These are phyloP conservation scores for Mimumesa dahlbomi DNA, from an alignment of 2,888 invertebrate species.

Conservation along the genomic window DNA sequence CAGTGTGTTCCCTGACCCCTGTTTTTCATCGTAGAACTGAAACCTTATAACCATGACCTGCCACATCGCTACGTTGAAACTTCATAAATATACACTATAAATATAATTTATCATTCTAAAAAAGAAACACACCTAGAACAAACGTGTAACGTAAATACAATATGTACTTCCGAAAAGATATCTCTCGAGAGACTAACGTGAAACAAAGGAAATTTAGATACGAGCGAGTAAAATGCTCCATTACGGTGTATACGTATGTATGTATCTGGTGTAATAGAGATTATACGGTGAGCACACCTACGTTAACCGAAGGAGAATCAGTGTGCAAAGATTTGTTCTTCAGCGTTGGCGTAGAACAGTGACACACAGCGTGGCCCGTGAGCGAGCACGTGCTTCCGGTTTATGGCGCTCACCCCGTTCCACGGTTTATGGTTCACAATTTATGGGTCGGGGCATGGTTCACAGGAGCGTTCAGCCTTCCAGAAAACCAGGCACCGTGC, in stretches of 20 bases:
- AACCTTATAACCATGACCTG: too few species aligned
- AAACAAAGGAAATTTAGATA: too few species aligned
- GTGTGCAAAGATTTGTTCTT: slow-evolving; percentile 15
- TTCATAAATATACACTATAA: too few species aligned
- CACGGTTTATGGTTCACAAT: slow-evolving; percentile 54
- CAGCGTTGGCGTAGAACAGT: slow-evolving; percentile 26
- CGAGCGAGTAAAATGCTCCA: neutral
- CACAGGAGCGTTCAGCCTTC: slow-evolving; percentile 35
- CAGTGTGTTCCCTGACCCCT: too few species aligned
- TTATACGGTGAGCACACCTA: neutral
- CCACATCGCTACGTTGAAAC: too few species aligned
- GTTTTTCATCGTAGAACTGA: too few species aligned
- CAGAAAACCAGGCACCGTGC: slow-evolving; percentile 44
- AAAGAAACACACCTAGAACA: too few species aligned
- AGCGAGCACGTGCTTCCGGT: slow-evolving; percentile 63
- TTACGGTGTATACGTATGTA: too few species aligned
- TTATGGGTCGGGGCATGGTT: slow-evolving; percentile 55
- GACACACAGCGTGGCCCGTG: slow-evolving; percentile 14
- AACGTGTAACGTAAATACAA: too few species aligned
- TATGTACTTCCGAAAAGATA: too few species aligned
- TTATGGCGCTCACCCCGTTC: slow-evolving; percentile 58
- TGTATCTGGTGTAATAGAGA: neutral
- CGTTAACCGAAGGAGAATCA: slow-evolving; percentile 3
- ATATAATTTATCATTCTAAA: too few species aligned
- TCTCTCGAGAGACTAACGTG: too few species aligned